Evolutionary conservation across 2,113 vertebrate species (phyloP).

Genomic region (Myxocyprinus asiaticus): DNA sequence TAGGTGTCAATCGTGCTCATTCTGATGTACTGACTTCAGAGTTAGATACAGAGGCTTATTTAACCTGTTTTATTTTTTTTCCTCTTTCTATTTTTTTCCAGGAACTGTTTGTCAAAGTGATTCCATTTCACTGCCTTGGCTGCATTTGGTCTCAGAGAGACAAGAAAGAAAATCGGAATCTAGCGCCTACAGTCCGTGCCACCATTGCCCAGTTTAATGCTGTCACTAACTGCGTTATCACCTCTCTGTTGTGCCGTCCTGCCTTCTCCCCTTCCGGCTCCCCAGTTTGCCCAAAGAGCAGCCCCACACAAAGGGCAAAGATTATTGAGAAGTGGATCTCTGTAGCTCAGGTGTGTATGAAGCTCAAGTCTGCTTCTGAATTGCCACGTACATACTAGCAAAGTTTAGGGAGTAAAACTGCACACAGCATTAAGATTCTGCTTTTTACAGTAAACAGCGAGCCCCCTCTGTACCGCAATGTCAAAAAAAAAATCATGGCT

Average conservation of each 20-base stretch:
- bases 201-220: slow-evolving; percentile 88
- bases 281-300: slow-evolving; percentile 55
- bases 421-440: too few species aligned
- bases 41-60: background rate
- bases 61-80: background rate
- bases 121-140: slow-evolving; percentile 84
- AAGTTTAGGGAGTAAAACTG: too few species aligned
- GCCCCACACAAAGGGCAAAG: slow-evolving; percentile 60
- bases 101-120: slow-evolving; percentile 80
- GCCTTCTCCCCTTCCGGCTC: slow-evolving; percentile 48
- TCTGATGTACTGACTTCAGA: too few species aligned
- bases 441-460: too few species aligned
- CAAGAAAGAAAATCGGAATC: slow-evolving; percentile 79
- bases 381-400: too few species aligned
- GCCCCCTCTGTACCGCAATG: too few species aligned
- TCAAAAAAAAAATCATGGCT: too few species aligned
- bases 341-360: slow-evolving; percentile 79
- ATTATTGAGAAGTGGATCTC: slow-evolving; percentile 85
- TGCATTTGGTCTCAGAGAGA: slow-evolving; percentile 89
- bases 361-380: background rate
- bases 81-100: slow-evolving; percentile 47
- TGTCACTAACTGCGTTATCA: slow-evolving; percentile 82
- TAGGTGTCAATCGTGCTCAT: slow-evolving; percentile 59
- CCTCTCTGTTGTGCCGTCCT: slow-evolving; percentile 76
- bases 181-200: slow-evolving; percentile 80